A percentile compares a stretch with the other conserved stretches of the same genome.
Conservation (phyloP, 2,888 invertebrate genomes). For the Chymomyza procnemis region DNA sequence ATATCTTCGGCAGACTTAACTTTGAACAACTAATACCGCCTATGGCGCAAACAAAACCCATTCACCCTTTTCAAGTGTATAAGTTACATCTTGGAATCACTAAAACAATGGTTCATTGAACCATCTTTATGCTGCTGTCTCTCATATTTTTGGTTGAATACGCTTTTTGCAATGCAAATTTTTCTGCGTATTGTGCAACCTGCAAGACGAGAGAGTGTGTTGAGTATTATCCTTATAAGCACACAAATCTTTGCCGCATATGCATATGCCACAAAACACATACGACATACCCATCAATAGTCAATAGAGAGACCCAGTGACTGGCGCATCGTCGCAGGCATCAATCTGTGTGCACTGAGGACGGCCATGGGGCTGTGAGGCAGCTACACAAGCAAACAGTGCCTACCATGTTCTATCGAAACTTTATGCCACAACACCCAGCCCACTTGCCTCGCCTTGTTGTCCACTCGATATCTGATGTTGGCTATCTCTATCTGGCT, state of each 20-base stretch:
- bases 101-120: neutral
- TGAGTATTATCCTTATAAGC: conserved; percentile 67
- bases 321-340: conserved; percentile 46
- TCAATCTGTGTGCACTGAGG: conserved; percentile 42
- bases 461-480: conserved; percentile 72
- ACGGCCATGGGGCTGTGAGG: conserved; percentile 3
- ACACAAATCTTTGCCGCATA: conserved; percentile 46
- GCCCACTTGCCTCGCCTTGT: neutral
- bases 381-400: neutral
- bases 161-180: conserved; percentile 65
- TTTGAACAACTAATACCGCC: too few relatives aligned
- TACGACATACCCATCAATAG: conserved; percentile 54
- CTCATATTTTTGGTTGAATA: conserved; percentile 31
- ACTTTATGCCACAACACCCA: neutral
- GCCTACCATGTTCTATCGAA: neutral
- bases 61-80: neutral
- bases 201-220: conserved; percentile 54
- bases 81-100: neutral
- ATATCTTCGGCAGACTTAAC: too few relatives aligned
- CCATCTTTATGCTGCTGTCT: neutral
- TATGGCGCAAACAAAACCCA: neutral
- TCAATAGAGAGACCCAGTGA: conserved; percentile 54
- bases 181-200: conserved; percentile 49
- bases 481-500: conserved; percentile 76
- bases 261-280: conserved; percentile 46